Evolutionary conservation across 2,888 invertebrate species (phyloP).

Genomic region (Cheilosia grossa): DNA sequence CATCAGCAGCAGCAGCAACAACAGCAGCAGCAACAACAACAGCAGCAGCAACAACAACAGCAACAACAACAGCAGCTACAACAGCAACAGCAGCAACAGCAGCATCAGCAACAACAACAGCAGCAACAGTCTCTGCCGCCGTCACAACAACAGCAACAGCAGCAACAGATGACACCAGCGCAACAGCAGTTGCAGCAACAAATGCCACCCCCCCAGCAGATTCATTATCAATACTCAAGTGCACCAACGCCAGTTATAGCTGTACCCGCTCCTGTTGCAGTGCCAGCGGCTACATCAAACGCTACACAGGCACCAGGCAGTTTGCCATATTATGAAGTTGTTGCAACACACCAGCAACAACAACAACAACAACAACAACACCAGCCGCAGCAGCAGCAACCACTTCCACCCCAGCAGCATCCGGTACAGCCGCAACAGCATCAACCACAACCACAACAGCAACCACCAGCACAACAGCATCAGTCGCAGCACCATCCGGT

Average conservation of each 20-base stretch:
- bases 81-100: constrained; percentile 31
- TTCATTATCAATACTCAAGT: constrained; percentile 46
- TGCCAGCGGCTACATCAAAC: constrained; percentile 18
- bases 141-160: constrained; percentile 40
- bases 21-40: constrained; percentile 25
- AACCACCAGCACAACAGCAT: constrained; percentile 40
- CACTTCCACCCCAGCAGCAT: neutral
- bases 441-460: neutral
- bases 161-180: constrained; percentile 23
- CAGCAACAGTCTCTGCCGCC: neutral
- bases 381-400: neutral
- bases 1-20: constrained; percentile 38
- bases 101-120: constrained; percentile 29
- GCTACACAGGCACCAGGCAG: constrained; percentile 9
- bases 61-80: constrained; percentile 30
- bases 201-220: constrained; percentile 32
- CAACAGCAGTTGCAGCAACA: constrained; percentile 17
- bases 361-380: neutral
- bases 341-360: neutral
- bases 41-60: constrained; percentile 7
- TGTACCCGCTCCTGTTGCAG: constrained; percentile 2
- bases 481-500: neutral
- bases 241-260: constrained; percentile 37
- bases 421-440: neutral
- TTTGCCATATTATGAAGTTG: constrained; percentile 44